Evolutionary conservation across 2,113 vertebrate species (phyloP).

Genomic region (Myotis yumanensis): DNA sequence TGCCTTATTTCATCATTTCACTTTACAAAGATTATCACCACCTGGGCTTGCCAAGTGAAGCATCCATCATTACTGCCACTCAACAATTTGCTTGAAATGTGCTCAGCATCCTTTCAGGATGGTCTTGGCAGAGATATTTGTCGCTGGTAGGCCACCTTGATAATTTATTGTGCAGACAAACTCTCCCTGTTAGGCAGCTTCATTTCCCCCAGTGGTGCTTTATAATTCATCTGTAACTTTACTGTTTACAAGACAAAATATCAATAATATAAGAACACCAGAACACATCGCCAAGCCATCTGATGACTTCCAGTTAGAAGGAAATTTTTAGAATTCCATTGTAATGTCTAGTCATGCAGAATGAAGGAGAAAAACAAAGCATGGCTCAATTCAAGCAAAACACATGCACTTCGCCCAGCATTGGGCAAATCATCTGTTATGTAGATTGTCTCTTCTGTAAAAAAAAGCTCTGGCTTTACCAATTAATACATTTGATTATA

Average conservation of each 20-base stretch:
- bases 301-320: neutral
- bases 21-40: neutral
- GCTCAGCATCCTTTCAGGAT: neutral
- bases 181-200: neutral
- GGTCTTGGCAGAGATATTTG: neutral
- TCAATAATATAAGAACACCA: constrained; percentile 29
- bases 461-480: neutral
- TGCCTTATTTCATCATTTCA: constrained; percentile 18
- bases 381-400: neutral
- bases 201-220: neutral
- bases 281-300: neutral
- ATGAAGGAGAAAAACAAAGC: constrained; percentile 11
- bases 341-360: neutral
- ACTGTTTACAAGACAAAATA: neutral
- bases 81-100: neutral
- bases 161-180: neutral
- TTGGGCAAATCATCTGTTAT: neutral
- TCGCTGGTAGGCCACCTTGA: neutral
- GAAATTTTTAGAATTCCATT: constrained; percentile 2
- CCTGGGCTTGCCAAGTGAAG: neutral
- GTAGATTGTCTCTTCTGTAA: neutral
- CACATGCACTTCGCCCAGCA: neutral
- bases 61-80: neutral
- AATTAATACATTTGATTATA: neutral
- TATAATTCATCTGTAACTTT: constrained; percentile 27